These are phyloP conservation scores for Agonopterix arenella DNA, from an alignment of 2,888 invertebrate genomes.

Conservation along the genomic window DNA sequence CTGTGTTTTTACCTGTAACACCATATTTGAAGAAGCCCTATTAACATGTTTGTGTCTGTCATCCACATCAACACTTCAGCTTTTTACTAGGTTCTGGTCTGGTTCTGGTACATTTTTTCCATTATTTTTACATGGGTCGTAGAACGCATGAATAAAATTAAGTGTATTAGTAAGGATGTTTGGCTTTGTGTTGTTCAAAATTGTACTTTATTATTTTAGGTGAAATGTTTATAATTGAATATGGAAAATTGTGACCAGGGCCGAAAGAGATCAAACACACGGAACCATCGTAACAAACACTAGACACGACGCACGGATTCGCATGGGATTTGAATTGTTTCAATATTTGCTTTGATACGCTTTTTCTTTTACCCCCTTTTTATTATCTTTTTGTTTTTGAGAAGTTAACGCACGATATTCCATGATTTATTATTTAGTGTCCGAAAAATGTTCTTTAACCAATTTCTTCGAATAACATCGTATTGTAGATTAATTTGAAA, in stretches of 20 bases:
- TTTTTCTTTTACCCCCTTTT: too few species aligned
- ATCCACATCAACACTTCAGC: constrained; percentile 1
- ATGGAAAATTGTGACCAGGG: constrained; percentile 70
- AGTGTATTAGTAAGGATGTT: neutral
- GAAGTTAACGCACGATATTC: too few species aligned
- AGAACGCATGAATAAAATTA: constrained; percentile 22
- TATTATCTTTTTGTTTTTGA: too few species aligned
- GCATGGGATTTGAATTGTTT: constrained; percentile 34
- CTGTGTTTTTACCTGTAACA: too few species aligned
- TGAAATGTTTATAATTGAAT: constrained; percentile 37
- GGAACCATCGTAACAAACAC: constrained; percentile 46
- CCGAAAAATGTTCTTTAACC: too few species aligned
- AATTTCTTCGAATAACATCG: too few species aligned
- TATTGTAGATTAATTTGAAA: too few species aligned
- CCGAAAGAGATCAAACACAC: constrained; percentile 63
- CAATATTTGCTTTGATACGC: constrained; percentile 1
- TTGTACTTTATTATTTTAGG: constrained; percentile 33
- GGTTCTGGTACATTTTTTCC: constrained; percentile 55
- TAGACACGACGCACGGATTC: constrained; percentile 49
- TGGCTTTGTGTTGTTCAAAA: constrained; percentile 3
- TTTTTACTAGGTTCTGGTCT: constrained; percentile 59
- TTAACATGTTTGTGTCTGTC: neutral
- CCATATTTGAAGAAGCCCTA: too few species aligned
- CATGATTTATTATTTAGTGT: too few species aligned
- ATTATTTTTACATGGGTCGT: constrained; percentile 21